Percentiles rank a stretch among this genome's conserved stretches.
Conservation (phyloP, 2,797 vertebrate genomes). For the Miichthys miiuy region DNA sequence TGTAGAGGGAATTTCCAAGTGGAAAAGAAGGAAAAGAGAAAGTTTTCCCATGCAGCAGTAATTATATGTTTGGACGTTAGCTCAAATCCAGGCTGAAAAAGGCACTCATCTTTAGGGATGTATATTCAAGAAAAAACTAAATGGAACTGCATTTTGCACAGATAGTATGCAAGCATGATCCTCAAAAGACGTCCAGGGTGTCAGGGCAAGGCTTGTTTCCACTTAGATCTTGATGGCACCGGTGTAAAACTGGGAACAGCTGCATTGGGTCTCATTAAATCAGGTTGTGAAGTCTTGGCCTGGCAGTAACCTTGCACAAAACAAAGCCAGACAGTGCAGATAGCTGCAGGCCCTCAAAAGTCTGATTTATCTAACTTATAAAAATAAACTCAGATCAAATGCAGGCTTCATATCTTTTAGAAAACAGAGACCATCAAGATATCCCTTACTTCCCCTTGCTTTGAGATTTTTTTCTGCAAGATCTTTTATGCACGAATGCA, state of each 20-base stretch:
- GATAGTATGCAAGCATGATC: conserved; percentile 11
- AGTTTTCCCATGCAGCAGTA: conserved; percentile 48
- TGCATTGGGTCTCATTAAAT: conserved; percentile 75
- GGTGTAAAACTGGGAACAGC: conserved; percentile 74
- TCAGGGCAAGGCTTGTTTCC: conserved; percentile 53
- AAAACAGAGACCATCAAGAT: conserved; percentile 35
- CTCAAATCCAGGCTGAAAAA: conserved; percentile 32
- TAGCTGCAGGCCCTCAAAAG: conserved; percentile 38
- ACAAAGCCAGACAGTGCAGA: conserved; percentile 61
- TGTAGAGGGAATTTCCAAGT: conserved; percentile 26
- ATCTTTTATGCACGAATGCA: conserved; percentile 37
- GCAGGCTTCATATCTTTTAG: conserved; percentile 42
- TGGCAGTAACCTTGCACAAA: conserved; percentile 63
- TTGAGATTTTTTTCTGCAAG: conserved; percentile 11
- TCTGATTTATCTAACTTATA: conserved; percentile 59
- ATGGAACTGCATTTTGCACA: conserved; percentile 4
- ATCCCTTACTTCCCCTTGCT: conserved; percentile 25
- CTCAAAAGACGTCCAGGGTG: conserved; percentile 22
- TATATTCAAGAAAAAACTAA: conserved; percentile 23
- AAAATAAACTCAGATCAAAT: conserved; percentile 64
- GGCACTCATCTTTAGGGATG: conserved; percentile 7
- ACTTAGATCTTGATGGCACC: conserved; percentile 54
- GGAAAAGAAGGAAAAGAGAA: conserved; percentile 21
- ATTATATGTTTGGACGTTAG: conserved; percentile 51
- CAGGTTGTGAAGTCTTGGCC: conserved; percentile 68